Percentiles rank a stretch among this genome's conserved stretches.
phyloP scores from a whole-genome alignment of 1,140 invertebrate species.

The Wasmannia auropunctata region DNA sequence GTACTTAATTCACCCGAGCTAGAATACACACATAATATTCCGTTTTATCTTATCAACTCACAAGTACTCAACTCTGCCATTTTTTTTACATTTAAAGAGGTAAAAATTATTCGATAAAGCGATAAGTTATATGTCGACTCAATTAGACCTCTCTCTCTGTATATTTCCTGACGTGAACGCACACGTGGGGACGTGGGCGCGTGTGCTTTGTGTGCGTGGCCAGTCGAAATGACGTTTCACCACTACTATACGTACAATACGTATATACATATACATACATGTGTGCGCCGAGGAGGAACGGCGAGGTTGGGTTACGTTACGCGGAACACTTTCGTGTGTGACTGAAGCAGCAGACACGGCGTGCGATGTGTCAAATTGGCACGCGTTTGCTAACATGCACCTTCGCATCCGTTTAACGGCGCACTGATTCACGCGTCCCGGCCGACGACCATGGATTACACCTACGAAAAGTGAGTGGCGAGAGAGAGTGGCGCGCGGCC shows the following conservation, averaged over 20 bases:
- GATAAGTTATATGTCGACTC: background rate
- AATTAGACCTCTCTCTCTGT: background rate
- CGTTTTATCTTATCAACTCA: background rate
- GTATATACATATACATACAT: no score
- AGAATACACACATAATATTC: background rate
- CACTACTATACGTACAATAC: background rate
- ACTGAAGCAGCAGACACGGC: background rate
- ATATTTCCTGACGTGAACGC: background rate
- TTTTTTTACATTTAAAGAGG: background rate
- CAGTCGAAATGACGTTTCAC: background rate
- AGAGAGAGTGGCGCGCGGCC: background rate
- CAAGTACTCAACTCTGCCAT: background rate
- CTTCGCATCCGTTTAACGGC: slow-evolving; percentile 56
- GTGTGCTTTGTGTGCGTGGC: background rate
- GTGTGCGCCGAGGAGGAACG: no score
- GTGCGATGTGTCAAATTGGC: slow-evolving; percentile 77
- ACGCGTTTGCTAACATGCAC: slow-evolving; percentile 67
- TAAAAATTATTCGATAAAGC: background rate
- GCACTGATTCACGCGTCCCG: slow-evolving; percentile 45
- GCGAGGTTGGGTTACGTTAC: slow-evolving; percentile 21
- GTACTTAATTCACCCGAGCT: no score
- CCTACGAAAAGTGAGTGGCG: slow-evolving; percentile 60
- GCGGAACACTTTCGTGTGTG: background rate
- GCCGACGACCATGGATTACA: slow-evolving; percentile 65
- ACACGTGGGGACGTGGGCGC: background rate